phyloP scores from a whole-genome alignment of 2,113 vertebrate genomes.

The Fukomys damarensis region DNA sequence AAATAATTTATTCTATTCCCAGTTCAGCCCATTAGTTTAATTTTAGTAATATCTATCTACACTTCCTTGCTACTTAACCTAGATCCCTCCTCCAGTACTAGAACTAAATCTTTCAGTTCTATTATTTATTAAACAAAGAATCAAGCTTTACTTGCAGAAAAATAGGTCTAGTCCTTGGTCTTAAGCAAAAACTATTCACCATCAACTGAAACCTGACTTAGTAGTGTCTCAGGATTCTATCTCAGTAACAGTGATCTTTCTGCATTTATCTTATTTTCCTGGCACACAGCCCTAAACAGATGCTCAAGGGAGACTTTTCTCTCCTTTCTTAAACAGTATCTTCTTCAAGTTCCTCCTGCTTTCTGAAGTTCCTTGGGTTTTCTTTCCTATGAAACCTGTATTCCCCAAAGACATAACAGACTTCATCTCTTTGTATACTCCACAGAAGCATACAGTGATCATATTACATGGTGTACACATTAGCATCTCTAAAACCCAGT shows the following conservation, averaged over 20 bases:
- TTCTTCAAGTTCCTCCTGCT: slow-evolving; percentile 63
- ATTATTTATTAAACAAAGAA: slow-evolving; percentile 65
- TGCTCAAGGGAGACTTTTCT: slow-evolving; percentile 64
- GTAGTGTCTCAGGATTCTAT: slow-evolving; percentile 58
- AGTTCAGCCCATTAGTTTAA: slow-evolving; percentile 49
- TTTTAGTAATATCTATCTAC: slow-evolving; percentile 37
- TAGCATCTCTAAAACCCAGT: slow-evolving; percentile 56
- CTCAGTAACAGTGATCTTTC: slow-evolving; percentile 68
- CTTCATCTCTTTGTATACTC: slow-evolving; percentile 20
- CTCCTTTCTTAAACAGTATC: slow-evolving; percentile 54
- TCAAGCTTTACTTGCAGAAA: slow-evolving; percentile 48
- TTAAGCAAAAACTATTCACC: slow-evolving; percentile 64
- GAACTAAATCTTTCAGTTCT: slow-evolving; percentile 63
- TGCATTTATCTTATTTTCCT: slow-evolving; percentile 72
- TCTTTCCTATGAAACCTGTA: slow-evolving; percentile 54
- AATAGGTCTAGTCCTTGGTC: slow-evolving; percentile 58
- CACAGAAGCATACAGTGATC: slow-evolving; percentile 28
- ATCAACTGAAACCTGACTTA: slow-evolving; percentile 71
- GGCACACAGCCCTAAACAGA: slow-evolving; percentile 50
- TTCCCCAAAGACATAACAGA: slow-evolving; percentile 58
- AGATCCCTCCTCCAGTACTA: slow-evolving; percentile 17
- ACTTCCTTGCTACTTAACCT: slow-evolving; percentile 44
- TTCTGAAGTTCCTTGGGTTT: slow-evolving; percentile 64
- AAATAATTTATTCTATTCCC: background rate
- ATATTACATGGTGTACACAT: slow-evolving; percentile 36